phyloP scores from a whole-genome alignment of 2,888 invertebrate species.

The Anagyrus pseudococci region DNA sequence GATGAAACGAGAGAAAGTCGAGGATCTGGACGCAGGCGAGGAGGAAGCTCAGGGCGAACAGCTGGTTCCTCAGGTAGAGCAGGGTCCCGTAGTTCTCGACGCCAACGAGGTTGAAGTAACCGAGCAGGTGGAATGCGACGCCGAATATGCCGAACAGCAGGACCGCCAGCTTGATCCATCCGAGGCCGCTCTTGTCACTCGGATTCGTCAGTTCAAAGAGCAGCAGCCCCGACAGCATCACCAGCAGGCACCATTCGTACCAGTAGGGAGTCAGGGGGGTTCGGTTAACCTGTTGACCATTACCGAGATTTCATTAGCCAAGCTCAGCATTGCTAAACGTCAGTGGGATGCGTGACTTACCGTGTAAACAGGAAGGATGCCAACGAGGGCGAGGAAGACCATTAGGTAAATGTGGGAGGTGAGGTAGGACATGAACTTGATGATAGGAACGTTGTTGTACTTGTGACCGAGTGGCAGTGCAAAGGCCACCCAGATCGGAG shows the following conservation, averaged over 20 bases:
- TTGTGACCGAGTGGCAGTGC: conserved; percentile 94
- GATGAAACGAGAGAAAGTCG: conserved; percentile 98
- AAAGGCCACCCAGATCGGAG: conserved; percentile 95
- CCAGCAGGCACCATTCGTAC: conserved; percentile 95
- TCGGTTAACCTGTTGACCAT: conserved; percentile 36
- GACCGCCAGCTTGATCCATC: conserved; percentile 90
- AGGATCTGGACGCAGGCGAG: conserved; percentile 97
- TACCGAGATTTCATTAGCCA: no score
- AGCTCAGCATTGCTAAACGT: no score
- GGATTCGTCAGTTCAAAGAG: conserved; percentile 97
- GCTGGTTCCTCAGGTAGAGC: conserved; percentile 95
- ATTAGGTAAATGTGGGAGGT: conserved; percentile 98
- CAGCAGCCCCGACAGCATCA: conserved; percentile 93
- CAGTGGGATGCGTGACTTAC: conserved; percentile 48
- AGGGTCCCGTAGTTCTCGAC: conserved; percentile 81
- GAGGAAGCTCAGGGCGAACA: conserved; percentile 93
- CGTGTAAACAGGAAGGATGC: conserved; percentile 86
- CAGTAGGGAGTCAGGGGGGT: conserved; percentile 85
- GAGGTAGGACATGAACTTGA: conserved; percentile 99
- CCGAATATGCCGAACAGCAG: conserved; percentile 88
- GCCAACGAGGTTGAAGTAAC: conserved; percentile 71
- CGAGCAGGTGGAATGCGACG: conserved; percentile 86
- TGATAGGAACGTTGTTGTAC: conserved; percentile 97
- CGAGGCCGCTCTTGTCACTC: conserved; percentile 95
- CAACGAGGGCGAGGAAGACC: conserved; percentile 88